These are phyloP conservation scores for Acrossocheilus fasciatus DNA, from an alignment of 2,797 vertebrate species.

Conservation along the genomic window DNA sequence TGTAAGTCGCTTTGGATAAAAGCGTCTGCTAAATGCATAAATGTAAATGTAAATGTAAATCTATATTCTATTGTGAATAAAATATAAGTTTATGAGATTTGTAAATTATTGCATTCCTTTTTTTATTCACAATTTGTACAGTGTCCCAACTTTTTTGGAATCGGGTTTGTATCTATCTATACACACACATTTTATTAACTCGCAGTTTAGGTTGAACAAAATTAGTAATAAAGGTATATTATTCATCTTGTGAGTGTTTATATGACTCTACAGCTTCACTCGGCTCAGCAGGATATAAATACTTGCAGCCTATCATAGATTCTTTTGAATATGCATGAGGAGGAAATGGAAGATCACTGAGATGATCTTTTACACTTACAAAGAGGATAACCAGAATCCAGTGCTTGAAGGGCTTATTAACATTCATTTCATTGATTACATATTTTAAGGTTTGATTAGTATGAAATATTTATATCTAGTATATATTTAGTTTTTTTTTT, in stretches of 20 bases:
- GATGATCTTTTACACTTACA: neutral
- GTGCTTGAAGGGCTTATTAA: neutral
- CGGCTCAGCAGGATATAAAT: neutral
- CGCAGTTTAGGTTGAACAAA: slow-evolving; percentile 12
- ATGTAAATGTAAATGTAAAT: too few species aligned
- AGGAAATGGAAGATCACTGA: neutral
- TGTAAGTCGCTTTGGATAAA: too few species aligned
- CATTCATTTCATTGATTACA: neutral
- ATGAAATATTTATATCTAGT: neutral
- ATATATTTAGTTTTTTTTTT: neutral
- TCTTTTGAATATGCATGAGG: neutral
- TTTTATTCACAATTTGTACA: too few species aligned
- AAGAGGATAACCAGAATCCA: neutral
- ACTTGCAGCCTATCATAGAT: neutral
- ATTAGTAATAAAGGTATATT: neutral
- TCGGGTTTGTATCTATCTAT: too few species aligned
- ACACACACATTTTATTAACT: neutral
- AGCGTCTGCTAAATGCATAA: too few species aligned
- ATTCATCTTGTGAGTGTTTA: slow-evolving; percentile 19
- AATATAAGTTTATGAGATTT: too few species aligned
- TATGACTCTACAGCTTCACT: neutral
- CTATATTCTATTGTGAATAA: too few species aligned
- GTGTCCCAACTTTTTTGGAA: too few species aligned
- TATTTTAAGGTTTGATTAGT: neutral
- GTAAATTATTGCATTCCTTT: too few species aligned